Evolutionary conservation across 1,140 invertebrate genomes (phyloP).

Genomic region (Magallana gigas): DNA sequence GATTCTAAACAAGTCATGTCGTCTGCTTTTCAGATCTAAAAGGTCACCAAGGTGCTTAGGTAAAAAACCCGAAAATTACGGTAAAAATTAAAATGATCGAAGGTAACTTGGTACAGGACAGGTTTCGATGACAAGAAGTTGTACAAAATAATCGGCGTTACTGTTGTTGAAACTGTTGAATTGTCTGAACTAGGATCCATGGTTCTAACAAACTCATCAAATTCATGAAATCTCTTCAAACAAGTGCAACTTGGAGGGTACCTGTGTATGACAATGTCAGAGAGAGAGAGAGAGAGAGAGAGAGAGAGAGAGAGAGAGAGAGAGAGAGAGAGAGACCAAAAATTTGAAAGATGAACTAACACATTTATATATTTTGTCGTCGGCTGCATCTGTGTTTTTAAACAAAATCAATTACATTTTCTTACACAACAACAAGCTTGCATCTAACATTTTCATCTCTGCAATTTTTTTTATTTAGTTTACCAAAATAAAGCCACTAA

Average conservation of each 20-base stretch:
- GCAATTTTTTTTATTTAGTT: too few species aligned
- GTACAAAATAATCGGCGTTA: slow-evolving; percentile 16
- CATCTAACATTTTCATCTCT: too few species aligned
- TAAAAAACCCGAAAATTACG: slow-evolving; percentile 20
- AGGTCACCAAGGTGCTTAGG: slow-evolving; percentile 14
- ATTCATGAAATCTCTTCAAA: background rate
- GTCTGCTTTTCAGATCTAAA: slow-evolving; percentile 18
- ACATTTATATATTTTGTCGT: too few species aligned
- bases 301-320: too few species aligned
- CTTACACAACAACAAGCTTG: too few species aligned
- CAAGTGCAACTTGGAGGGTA: background rate
- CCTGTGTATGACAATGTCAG: too few species aligned
- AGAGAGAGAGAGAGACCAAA: too few species aligned
- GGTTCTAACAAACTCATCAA: slow-evolving; percentile 11
- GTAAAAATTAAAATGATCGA: slow-evolving; percentile 29
- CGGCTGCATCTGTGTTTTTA: too few species aligned
- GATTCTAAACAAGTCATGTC: slow-evolving; percentile 18
- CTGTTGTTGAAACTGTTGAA: slow-evolving; percentile 25
- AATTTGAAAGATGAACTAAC: too few species aligned
- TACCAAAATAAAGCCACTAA: too few species aligned
- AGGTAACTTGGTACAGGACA: slow-evolving; percentile 21
- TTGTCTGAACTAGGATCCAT: slow-evolving; percentile 17
- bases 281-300: too few species aligned
- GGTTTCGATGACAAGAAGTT: slow-evolving; percentile 8
- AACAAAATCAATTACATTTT: too few species aligned